Base-by-base conservation (phyloP, 2,888 invertebrate genomes). In the Drosophila anceps region DNA sequence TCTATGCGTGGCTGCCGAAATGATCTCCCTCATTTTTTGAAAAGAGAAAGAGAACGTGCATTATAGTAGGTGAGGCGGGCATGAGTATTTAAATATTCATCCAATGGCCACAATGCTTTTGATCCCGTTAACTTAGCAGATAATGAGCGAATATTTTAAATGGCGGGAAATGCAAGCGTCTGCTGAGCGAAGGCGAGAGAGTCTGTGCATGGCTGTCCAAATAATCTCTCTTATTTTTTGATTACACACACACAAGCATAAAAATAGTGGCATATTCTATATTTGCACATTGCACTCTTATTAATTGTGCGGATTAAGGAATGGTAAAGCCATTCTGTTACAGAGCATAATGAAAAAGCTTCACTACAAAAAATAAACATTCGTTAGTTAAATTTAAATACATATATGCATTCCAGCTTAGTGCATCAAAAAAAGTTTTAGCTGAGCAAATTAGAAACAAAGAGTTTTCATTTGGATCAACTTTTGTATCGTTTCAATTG, bases 401-500 rank as follows among this genome's bases (percentile, higher is more conserved):
- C 24, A 54, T 31, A 20, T 50, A 51, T 33, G 33, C 43, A 41
- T 41, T 39, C 4, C 51, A 44, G 37, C 29, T 18, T 1, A 54
- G 20, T 20, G 39, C 27, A n/a, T 43, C 35, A 41, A 13, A 15
- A 53, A 24, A 63, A 57, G n/a, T 48, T 46, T 51, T 13, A 4
- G 13, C 29, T 50, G 48, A 63, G 29, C n/a, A 44, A 51, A 57
- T 46, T 33, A 51, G 63, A 63, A 57, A 37, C 43, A 64, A 60
- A 66, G 57, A 50, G 63, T 64, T 80, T 27, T 13, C 65, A 58
- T 54, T 67, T 27, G 39, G 60, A 75, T 79, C 54, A 58, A 51
- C 43, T 58, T 51, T 46, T 18, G 41, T 31, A 60, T 48, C 12
- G 44, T 35, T 60, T 44, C 18, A 46, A 53, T 53, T 50, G 27